Percentiles rank a stretch among this genome's conserved stretches.
phyloP scores from a whole-genome alignment of 2,888 invertebrate genomes.

The Sipunculus nudus region DNA sequence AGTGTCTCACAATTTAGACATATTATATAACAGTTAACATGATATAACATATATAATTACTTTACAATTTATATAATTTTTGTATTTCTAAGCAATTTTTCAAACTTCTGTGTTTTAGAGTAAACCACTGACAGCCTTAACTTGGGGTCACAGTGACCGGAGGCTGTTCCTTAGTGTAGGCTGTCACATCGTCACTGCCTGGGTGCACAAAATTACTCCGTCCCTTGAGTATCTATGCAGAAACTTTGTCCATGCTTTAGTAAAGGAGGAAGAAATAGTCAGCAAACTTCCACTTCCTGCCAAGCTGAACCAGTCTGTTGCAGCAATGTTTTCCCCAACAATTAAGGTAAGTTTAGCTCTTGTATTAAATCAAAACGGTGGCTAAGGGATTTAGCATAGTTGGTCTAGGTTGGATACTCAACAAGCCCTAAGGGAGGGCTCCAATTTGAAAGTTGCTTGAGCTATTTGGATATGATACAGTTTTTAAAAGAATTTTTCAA shows the following conservation, averaged over 20 bases:
- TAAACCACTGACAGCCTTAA: conserved; percentile 86
- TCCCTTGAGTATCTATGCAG: conserved; percentile 90
- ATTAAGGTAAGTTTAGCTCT: conserved; percentile 87
- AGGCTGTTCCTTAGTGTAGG: conserved; percentile 93
- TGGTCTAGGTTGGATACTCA: too few relatives aligned
- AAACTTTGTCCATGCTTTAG: conserved; percentile 69
- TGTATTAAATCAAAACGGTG: not conserved
- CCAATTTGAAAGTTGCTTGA: too few relatives aligned
- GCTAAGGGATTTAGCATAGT: not conserved
- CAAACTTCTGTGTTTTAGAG: too few relatives aligned
- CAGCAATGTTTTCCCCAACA: conserved; percentile 74
- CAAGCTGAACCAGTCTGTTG: conserved; percentile 71
- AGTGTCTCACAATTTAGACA: too few relatives aligned
- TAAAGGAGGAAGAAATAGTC: conserved; percentile 76
- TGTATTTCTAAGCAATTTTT: too few relatives aligned
- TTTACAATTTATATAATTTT: too few relatives aligned
- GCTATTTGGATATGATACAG: too few relatives aligned
- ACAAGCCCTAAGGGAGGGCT: too few relatives aligned
- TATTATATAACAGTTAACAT: too few relatives aligned
- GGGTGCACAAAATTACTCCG: conserved; percentile 90
- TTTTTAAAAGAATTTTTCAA: too few relatives aligned
- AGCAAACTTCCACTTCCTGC: conserved; percentile 86
- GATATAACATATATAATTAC: too few relatives aligned
- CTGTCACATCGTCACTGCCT: conserved; percentile 87
- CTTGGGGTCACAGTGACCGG: conserved; percentile 98